Conservation (phyloP, 2,888 invertebrate genomes). For the Aspidiotus rigidus region DNA sequence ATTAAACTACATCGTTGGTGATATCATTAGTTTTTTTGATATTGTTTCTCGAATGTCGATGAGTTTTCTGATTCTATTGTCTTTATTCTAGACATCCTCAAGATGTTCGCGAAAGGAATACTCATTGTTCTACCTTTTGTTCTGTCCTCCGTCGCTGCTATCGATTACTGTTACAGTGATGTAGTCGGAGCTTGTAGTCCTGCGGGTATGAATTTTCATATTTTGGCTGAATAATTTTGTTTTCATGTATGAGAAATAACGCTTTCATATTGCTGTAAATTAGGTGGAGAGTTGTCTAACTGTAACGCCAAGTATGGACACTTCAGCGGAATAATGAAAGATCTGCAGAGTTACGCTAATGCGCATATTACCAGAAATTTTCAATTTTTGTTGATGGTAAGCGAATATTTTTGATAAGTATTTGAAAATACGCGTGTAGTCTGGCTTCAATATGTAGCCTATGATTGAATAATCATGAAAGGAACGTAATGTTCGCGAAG, state of each 20-base stretch:
- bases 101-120: conserved; percentile 14
- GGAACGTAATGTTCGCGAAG: too few relatives aligned
- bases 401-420: conserved; percentile 21
- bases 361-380: conserved; percentile 62
- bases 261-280: not conserved
- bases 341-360: conserved; percentile 52
- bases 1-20: too few relatives aligned
- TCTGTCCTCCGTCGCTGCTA: conserved; percentile 35
- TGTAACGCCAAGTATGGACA: conserved; percentile 58
- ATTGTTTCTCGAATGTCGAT: too few relatives aligned
- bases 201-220: conserved; percentile 29
- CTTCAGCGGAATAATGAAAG: conserved; percentile 46
- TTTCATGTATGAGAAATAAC: not conserved
- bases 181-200: conserved; percentile 51
- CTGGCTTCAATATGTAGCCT: too few relatives aligned
- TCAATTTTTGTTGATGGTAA: conserved; percentile 58
- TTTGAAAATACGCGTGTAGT: too few relatives aligned
- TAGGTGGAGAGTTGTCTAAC: conserved; percentile 40
- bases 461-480: too few relatives aligned
- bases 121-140: conserved; percentile 8
- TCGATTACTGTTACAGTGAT: conserved; percentile 55
- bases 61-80: too few relatives aligned
- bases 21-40: too few relatives aligned
- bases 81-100: not conserved
- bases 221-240: not conserved